Evolutionary conservation across 2,797 vertebrate genomes (phyloP).

Genomic region (Artibeus jamaicensis): DNA sequence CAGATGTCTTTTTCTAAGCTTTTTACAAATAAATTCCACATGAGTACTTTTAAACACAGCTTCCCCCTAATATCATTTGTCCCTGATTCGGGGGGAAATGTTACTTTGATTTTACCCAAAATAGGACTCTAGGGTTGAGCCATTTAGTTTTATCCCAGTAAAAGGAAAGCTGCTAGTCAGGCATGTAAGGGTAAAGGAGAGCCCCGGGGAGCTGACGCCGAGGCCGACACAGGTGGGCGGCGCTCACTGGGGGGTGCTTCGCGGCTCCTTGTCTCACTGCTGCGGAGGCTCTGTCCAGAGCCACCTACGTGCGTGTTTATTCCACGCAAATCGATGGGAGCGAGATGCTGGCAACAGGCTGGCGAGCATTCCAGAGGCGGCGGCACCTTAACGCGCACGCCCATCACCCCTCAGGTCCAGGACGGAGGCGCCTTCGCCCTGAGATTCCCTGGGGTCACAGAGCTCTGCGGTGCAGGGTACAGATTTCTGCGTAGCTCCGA

Average conservation of each 20-base stretch:
- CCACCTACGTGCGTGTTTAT: background rate
- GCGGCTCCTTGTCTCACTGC: background rate
- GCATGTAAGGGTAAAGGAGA: background rate
- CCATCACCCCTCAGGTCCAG: background rate
- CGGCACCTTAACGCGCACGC: conserved; percentile 49
- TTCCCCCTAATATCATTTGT: background rate
- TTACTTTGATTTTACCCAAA: conserved; percentile 5
- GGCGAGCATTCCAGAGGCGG: background rate
- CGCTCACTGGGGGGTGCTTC: background rate
- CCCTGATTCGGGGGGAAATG: background rate
- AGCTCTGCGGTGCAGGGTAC: conserved; percentile 70
- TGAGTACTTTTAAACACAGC: background rate
- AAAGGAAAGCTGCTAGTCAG: background rate
- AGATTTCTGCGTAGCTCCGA: conserved; percentile 66
- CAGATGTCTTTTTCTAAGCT: background rate
- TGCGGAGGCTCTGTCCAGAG: background rate
- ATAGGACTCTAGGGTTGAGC: background rate
- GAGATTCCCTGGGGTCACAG: conserved; percentile 40
- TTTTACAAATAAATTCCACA: conserved; percentile 22
- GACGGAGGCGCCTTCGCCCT: conserved; percentile 68
- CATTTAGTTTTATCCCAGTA: background rate
- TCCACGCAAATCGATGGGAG: background rate
- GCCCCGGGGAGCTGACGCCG: background rate
- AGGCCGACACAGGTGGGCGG: background rate
- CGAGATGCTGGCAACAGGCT: background rate